Base-by-base conservation (phyloP, 2,888 invertebrate genomes). In the Sturmia bella region DNA sequence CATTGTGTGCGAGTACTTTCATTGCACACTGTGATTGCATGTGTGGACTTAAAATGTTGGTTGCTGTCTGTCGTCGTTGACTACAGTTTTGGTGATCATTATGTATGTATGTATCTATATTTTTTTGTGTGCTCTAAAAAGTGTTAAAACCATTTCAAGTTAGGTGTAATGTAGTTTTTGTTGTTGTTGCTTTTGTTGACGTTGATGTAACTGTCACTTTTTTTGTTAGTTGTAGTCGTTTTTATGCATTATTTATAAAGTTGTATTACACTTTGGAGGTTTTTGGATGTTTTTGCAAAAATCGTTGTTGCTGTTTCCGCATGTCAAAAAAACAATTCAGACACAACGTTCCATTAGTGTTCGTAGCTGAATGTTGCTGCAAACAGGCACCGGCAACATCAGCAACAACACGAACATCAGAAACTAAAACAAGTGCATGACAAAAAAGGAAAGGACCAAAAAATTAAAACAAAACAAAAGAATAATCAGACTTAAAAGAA, bases 161-260 rank as follows among this genome's bases (percentile, higher is more conserved):
- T 66, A 56, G 39, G 50, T 57, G 27, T 56, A 4, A n/a, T 41
- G 39, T 19, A n/a, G 2, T 50, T 11, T n/a, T 32, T 45, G 7
- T 41, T 45, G 11, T 59, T 43, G 12, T 27, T 50, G 15, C 27
- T 13, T 41, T 17, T 11, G 56, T 66, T 74, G 59, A 61, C 43
- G 37, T 73, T 37, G 9, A 24, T 66, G 59, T 72, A 37, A 54
- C 48, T 66, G 66, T 59, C 45, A 77, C 11, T 70, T 15, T 45
- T 32, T 32, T 39, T 27, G 61, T 32, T 21, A n/a, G 24, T 13
- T 61, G 57, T 83, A 85, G 79, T 84, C 70, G 73, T 78, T 76
- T 19, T 64, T 41, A 41, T 69, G 59, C 78, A 85, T 88, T 88
- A 87, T 88, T 87, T 87, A 87, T 87, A 85, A 87, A 85, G 84